Percentiles rank a stretch among this genome's conserved stretches.
Evolutionary conservation across 2,888 invertebrate genomes (phyloP).

Genomic region (Tetramorium bicarinatum): DNA sequence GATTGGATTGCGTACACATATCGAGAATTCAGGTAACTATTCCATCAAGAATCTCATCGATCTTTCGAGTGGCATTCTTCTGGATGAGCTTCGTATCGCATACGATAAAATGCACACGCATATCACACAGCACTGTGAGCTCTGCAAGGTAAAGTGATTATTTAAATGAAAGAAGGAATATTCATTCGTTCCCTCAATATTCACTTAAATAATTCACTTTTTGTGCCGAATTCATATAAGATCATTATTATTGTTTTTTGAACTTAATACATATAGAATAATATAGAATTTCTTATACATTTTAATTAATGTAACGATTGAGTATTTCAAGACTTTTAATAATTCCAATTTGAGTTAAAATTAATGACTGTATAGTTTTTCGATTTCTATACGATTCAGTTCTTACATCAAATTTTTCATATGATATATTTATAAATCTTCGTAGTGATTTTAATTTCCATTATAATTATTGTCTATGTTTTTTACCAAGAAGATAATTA

Average conservation of each 20-base stretch:
- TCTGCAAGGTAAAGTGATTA: conserved; percentile 83
- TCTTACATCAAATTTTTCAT: not conserved
- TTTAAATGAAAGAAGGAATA: not conserved
- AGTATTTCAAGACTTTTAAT: not conserved
- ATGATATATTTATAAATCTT: not conserved
- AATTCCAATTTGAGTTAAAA: conserved; percentile 7
- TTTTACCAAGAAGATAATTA: not conserved
- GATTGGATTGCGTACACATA: conserved; percentile 85
- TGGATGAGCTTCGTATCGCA: conserved; percentile 82
- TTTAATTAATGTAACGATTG: not conserved
- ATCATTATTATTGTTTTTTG: not conserved
- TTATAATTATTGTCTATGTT: not conserved
- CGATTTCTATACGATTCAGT: not conserved
- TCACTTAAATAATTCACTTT: not conserved
- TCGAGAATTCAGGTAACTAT: conserved; percentile 92
- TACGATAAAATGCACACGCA: conserved; percentile 83
- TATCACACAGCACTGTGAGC: conserved; percentile 82
- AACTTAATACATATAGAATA: not conserved
- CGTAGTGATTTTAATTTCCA: not conserved
- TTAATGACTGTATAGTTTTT: not conserved
- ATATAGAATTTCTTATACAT: conserved; percentile 2
- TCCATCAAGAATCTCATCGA: conserved; percentile 95
- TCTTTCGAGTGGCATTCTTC: conserved; percentile 91
- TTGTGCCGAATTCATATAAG: not conserved
- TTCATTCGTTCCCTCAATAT: not conserved